Percentiles rank a stretch among this genome's conserved stretches.
Conservation (phyloP, 2,113 vertebrate genomes). For the Daubentonia madagascariensis region DNA sequence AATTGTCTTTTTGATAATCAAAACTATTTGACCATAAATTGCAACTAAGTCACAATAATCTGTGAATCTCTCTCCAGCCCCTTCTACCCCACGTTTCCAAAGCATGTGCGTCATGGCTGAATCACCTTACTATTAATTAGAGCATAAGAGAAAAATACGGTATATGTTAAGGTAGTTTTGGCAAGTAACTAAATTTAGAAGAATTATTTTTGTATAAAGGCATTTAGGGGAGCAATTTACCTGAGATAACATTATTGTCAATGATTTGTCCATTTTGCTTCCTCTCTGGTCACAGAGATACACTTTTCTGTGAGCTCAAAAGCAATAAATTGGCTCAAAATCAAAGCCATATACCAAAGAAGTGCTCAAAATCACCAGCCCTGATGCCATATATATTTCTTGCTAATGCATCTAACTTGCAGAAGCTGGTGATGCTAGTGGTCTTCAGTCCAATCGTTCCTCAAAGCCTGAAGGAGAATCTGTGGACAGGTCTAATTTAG, state of each 20-base stretch:
- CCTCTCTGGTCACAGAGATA: neutral
- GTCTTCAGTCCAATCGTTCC: neutral
- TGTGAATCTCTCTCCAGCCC: neutral
- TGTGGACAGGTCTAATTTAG: neutral
- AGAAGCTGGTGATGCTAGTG: neutral
- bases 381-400: neutral
- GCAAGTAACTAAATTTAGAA: neutral
- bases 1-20: conserved; percentile 50
- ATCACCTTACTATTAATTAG: neutral
- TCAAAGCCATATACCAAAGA: neutral
- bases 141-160: neutral
- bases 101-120: neutral
- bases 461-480: neutral
- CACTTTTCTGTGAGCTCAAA: neutral
- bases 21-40: conserved; percentile 52
- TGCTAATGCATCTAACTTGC: neutral
- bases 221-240: neutral
- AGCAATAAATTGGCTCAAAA: neutral
- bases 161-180: neutral
- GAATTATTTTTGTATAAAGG: neutral
- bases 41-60: conserved; percentile 30
- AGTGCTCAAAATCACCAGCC: neutral
- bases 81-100: neutral
- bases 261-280: neutral
- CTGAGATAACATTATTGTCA: neutral